phyloP scores from a whole-genome alignment of 2,797 vertebrate genomes.

The Basileuterus tristriatus region DNA sequence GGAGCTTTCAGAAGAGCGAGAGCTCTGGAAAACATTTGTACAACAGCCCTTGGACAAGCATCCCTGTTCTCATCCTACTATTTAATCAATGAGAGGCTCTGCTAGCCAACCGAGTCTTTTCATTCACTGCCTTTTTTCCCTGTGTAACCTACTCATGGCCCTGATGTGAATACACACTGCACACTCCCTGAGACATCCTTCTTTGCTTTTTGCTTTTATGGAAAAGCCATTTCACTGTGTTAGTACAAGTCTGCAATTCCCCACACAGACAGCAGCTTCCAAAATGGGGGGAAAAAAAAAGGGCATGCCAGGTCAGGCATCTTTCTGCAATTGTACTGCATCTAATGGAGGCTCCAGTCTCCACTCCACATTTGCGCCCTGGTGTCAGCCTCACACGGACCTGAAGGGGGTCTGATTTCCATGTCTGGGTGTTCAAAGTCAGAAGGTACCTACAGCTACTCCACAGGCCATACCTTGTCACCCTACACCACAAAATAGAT shows the following conservation, averaged over 20 bases:
- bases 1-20: neutral
- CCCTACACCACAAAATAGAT: neutral
- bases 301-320: neutral
- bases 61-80: neutral
- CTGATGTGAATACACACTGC: neutral
- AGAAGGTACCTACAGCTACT: neutral
- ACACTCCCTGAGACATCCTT: neutral
- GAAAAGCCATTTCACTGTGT: neutral
- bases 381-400: fast-evolving
- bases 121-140: neutral
- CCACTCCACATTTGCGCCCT: neutral
- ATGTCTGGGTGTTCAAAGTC: neutral
- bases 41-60: neutral
- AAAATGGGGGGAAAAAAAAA: neutral
- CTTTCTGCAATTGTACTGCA: neutral
- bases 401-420: neutral
- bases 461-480: neutral
- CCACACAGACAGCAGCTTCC: neutral
- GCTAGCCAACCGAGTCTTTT: neutral
- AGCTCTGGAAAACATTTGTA: neutral
- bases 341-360: neutral
- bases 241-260: neutral
- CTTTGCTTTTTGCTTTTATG: constrained; percentile 3
- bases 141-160: neutral
- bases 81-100: neutral